Base-by-base conservation (phyloP, 2,888 invertebrate genomes). In the Myopa tessellatipennis region DNA sequence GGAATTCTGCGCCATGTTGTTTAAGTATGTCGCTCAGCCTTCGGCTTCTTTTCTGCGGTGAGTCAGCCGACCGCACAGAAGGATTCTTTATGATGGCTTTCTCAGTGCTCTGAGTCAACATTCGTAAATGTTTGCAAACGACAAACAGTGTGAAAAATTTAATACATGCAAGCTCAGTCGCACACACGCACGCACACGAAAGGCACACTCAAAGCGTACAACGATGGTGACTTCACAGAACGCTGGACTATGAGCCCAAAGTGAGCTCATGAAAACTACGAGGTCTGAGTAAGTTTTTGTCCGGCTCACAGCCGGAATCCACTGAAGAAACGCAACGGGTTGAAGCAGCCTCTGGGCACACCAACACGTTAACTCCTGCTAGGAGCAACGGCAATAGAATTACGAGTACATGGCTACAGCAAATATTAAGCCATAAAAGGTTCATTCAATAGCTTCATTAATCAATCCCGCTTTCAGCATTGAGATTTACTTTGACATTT, bases 41-140 rank as follows among this genome's bases (percentile, higher is more conserved):
- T 6, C 40, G 70, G n/a, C 55, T 10, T 16, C 50, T 63, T 18
- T 26, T 10, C 68, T 40, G 69, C 45, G 68, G n/a, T 69, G 36
- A 36, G 60, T n/a, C 71, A 71, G n/a, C 58, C 40, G 50, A 55
- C 71, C 76, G 63, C 70, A 70, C 69, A 69, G 70, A 76, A 76
- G 69, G 70, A 63, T 71, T 71, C 45, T 68, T 76, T 71, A 65
- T 71, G 65, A 36, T 71, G 70, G 38, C 70, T 73, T 73, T 45
- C 58, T 60, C 61, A 63, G 61, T 76, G 60, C 55, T 63, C 16
- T 65, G 63, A 65, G 76, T 71, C 63, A 63, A 52, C 26, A 26
- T 26, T 26, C 26, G 26, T 63, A 61, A 76, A 71, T 71, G 55
- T 71, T 71, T 76, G 70, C 71, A 58, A 70, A 71, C 60, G 58